Evolutionary conservation across 2,113 vertebrate species (phyloP).

Genomic region (Neoarius graeffei): DNA sequence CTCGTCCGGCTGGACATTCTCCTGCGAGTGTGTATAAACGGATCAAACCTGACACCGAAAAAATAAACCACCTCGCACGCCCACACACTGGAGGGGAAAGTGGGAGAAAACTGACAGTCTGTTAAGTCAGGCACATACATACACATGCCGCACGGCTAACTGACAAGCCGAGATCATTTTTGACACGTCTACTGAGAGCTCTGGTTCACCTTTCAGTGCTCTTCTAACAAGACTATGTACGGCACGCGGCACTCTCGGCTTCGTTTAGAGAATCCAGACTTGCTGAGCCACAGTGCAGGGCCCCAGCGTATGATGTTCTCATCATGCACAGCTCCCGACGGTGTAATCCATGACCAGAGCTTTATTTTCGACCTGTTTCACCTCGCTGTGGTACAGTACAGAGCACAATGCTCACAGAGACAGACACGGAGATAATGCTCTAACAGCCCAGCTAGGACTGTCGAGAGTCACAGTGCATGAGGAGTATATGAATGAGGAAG

Average conservation of each 20-base stretch:
- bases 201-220: constrained; percentile 43
- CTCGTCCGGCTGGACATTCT: constrained; percentile 25
- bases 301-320: constrained; percentile 34
- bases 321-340: constrained; percentile 30
- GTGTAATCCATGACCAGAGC: neutral
- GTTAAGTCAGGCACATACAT: constrained; percentile 22
- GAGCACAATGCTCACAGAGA: constrained; percentile 25
- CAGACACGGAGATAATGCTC: neutral
- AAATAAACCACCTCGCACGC: constrained; percentile 41
- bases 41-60: constrained; percentile 48
- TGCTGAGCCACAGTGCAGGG: neutral
- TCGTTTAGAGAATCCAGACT: constrained; percentile 1
- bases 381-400: constrained; percentile 3
- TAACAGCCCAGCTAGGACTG: neutral
- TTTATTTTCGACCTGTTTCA: constrained; percentile 36
- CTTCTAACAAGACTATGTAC: constrained; percentile 45
- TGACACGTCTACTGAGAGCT: constrained; percentile 47
- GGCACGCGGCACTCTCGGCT: constrained; percentile 5
- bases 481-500: neutral
- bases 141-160: constrained; percentile 25
- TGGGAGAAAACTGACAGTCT: constrained; percentile 36
- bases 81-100: constrained; percentile 4
- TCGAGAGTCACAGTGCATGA: neutral
- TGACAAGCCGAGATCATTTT: constrained; percentile 47
- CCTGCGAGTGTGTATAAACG: constrained; percentile 4